Evolutionary conservation across 2,797 vertebrate genomes (phyloP).

Genomic region (Crax fasciolata): DNA sequence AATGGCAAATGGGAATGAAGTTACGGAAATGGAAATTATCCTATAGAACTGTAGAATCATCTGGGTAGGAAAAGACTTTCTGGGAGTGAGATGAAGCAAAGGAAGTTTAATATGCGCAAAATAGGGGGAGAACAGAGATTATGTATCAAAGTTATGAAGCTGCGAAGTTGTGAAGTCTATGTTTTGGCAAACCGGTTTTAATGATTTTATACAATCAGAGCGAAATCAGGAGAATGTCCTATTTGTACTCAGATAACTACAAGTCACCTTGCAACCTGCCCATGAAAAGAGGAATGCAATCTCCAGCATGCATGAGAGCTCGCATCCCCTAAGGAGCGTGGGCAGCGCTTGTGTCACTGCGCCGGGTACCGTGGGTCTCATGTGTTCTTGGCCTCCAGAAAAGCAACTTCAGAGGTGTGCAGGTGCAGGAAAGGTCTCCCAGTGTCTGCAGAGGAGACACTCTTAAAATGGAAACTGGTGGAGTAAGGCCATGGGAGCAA

Average conservation of each 20-base stretch:
- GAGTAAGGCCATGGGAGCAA: neutral
- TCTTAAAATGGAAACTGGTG: neutral
- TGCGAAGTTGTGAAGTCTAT: neutral
- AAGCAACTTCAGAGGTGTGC: neutral
- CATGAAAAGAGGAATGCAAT: neutral
- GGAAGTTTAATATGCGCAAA: neutral
- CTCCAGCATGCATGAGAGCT: neutral
- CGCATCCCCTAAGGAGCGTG: neutral
- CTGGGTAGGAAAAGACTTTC: neutral
- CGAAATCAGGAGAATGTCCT: neutral
- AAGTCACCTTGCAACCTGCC: neutral
- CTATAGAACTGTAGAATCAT: neutral
- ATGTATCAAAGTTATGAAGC: accelerated
- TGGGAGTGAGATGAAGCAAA: neutral
- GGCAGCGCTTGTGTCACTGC: neutral
- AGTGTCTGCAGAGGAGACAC: accelerated
- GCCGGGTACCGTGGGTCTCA: neutral
- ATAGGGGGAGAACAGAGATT: neutral
- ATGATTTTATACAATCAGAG: neutral
- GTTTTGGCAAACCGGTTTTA: neutral
- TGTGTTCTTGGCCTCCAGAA: neutral
- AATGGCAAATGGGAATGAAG: neutral
- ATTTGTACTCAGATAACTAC: neutral
- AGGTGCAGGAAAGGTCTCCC: neutral
- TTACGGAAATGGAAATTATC: neutral